Percentiles rank a stretch among this genome's conserved stretches.
Conservation (phyloP, 1,140 invertebrate species). For the Leucophenga varia region DNA sequence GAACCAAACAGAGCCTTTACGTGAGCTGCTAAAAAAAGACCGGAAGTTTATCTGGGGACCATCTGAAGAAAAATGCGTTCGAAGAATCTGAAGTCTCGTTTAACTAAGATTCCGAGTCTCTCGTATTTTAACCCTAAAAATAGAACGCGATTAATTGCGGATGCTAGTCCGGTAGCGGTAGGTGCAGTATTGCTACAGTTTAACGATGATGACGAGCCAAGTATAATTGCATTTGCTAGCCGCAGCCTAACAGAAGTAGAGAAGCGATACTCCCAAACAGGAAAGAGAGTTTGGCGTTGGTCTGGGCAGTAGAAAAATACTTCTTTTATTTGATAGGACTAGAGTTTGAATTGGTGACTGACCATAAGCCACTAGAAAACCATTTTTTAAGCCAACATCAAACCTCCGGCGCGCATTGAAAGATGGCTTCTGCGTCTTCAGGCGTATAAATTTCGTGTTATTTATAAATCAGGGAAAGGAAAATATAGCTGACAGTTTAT, state of each 20-base stretch:
- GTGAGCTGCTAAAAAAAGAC: constrained; percentile 8
- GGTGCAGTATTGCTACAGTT: constrained; percentile 36
- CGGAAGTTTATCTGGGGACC: constrained; percentile 13
- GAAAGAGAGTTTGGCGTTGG: constrained; percentile 50
- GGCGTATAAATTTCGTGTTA: constrained; percentile 40
- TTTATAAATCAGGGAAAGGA: constrained; percentile 45
- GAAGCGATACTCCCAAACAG: constrained; percentile 55
- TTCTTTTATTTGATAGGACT: constrained; percentile 34
- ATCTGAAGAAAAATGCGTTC: constrained; percentile 15
- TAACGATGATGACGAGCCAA: neutral
- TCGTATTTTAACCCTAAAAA: constrained; percentile 15
- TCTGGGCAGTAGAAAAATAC: constrained; percentile 44
- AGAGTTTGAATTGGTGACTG: constrained; percentile 51
- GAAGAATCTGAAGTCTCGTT: constrained; percentile 12
- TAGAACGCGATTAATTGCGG: constrained; percentile 28
- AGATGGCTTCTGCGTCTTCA: constrained; percentile 45
- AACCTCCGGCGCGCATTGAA: constrained; percentile 43
- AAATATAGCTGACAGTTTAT: constrained; percentile 54
- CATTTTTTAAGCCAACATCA: constrained; percentile 29
- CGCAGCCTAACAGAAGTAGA: constrained; percentile 49
- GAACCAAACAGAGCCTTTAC: constrained; percentile 16
- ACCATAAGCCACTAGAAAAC: constrained; percentile 42
- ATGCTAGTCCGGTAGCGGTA: constrained; percentile 35
- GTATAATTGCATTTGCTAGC: constrained; percentile 24
- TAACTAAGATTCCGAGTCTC: constrained; percentile 15